phyloP scores from a whole-genome alignment of 2,888 invertebrate genomes.

The Craniophora ligustri region DNA sequence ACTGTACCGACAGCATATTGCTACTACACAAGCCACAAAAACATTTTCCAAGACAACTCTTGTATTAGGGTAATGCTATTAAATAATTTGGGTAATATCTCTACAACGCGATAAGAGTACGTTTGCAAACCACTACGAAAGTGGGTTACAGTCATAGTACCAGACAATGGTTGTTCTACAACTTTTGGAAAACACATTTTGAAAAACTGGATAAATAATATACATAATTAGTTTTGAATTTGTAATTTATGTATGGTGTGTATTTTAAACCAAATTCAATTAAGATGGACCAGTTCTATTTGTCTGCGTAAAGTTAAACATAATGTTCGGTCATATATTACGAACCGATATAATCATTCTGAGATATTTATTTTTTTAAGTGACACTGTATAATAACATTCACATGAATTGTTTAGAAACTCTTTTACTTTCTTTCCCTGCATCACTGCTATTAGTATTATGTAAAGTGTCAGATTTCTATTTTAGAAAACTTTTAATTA shows the following conservation, averaged over 20 bases:
- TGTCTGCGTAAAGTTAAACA: no score
- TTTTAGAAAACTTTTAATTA: slow-evolving; percentile 11
- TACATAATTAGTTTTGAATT: no score
- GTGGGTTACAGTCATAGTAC: no score
- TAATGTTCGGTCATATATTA: no score
- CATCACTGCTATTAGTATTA: slow-evolving; percentile 32
- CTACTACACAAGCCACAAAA: slow-evolving; percentile 3
- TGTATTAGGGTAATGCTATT: not conserved
- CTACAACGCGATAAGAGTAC: no score
- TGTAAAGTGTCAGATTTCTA: slow-evolving; percentile 36
- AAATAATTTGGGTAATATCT: slow-evolving; percentile 2
- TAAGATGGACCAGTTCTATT: no score
- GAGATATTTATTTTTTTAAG: not conserved
- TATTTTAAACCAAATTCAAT: no score
- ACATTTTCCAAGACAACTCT: no score
- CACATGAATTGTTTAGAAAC: slow-evolving; percentile 38
- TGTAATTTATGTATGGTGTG: no score
- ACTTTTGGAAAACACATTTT: not conserved
- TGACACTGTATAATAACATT: slow-evolving; percentile 21
- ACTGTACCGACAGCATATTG: slow-evolving; percentile 70
- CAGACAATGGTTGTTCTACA: not conserved
- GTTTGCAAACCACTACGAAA: not conserved
- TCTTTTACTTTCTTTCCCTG: slow-evolving; percentile 20
- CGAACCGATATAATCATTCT: no score
- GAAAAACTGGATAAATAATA: no score